A percentile compares a stretch with the other conserved stretches of the same genome.
These are phyloP conservation scores for Drosophila longiperda DNA, from an alignment of 2,888 invertebrate species.

Conservation along the genomic window DNA sequence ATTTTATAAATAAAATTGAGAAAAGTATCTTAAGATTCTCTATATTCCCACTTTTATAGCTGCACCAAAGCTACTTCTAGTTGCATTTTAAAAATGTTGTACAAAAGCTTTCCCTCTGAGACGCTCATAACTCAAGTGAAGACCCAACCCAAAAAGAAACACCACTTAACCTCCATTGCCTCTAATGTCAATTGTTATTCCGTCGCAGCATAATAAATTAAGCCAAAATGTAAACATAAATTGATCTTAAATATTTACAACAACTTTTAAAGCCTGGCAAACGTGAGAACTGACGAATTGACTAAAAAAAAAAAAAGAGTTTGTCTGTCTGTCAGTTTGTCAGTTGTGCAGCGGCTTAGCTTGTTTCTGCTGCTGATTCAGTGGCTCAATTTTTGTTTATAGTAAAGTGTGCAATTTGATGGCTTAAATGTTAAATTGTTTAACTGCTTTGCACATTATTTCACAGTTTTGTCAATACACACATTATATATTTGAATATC, in stretches of 20 bases:
- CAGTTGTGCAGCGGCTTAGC: conserved; percentile 15
- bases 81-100: not conserved
- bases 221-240: conserved; percentile 63
- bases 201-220: conserved; percentile 33
- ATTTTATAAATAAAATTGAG: not conserved
- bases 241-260: conserved; percentile 65
- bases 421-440: conserved; percentile 67
- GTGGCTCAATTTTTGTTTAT: conserved; percentile 35
- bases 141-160: conserved; percentile 40
- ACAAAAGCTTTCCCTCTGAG: conserved; percentile 7
- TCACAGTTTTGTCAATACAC: conserved; percentile 67
- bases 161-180: conserved; percentile 54
- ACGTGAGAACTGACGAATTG: conserved; percentile 77
- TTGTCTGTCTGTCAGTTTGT: conserved; percentile 13
- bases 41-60: not conserved
- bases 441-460: conserved; percentile 66
- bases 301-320: conserved; percentile 1
- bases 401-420: conserved; percentile 30
- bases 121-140: conserved; percentile 28
- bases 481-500: not conserved
- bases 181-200: conserved; percentile 32
- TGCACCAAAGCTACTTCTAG: not conserved
- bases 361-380: conserved; percentile 23
- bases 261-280: conserved; percentile 72
- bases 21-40: not conserved